Percentiles rank a stretch among this genome's conserved stretches.
Conservation (phyloP, 1,140 invertebrate species). For the Penaeus japonicus region DNA sequence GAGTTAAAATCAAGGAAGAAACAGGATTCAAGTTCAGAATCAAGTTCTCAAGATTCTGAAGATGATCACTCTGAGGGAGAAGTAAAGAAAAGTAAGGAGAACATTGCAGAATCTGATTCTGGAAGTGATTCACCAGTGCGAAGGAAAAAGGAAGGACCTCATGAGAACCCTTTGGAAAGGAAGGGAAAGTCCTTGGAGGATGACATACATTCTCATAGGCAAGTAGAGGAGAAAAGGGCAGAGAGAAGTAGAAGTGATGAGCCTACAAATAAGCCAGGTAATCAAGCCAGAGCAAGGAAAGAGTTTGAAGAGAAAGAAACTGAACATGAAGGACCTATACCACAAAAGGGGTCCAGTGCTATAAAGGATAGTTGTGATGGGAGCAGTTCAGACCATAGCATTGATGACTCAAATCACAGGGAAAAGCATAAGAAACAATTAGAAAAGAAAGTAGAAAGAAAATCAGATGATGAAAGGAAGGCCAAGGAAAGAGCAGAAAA, state of each 20-base stretch:
- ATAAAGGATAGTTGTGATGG: too few relatives aligned
- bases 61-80: background rate
- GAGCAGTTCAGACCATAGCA: background rate
- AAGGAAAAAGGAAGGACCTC: too few relatives aligned
- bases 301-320: background rate
- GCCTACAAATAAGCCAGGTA: background rate
- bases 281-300: background rate
- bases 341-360: too few relatives aligned
- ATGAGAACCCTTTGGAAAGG: too few relatives aligned
- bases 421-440: background rate
- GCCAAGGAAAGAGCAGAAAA: too few relatives aligned
- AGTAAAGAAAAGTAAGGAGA: background rate
- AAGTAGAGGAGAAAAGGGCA: too few relatives aligned
- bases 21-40: background rate
- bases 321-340: too few relatives aligned
- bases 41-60: background rate
- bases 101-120: too few relatives aligned
- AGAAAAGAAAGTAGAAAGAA: background rate
- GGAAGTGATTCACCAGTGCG: too few relatives aligned
- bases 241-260: background rate
- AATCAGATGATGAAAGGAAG: too few relatives aligned
- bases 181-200: too few relatives aligned
- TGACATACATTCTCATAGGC: too few relatives aligned
- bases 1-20: background rate
- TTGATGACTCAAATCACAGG: background rate